Evolutionary conservation across 2,888 invertebrate species (phyloP), one percentile per base, ranked within the genome.

Genomic region (Watsonalla binaria): DNA sequence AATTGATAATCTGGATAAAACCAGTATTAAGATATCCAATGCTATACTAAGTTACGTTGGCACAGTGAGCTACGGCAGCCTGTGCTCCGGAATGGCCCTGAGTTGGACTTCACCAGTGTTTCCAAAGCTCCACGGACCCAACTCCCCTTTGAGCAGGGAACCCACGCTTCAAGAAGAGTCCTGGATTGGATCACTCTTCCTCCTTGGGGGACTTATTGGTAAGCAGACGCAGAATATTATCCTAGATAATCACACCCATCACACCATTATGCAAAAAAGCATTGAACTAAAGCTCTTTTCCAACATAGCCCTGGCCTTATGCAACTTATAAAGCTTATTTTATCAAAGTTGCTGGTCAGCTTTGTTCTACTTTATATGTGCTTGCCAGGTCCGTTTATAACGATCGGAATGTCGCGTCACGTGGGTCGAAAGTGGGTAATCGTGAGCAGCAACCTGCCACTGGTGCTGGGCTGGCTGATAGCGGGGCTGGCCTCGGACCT

Each of bases 101-200:
- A 95, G 95, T 0, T 96, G 95, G 94, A 94, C 95, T 5, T 94
- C 96, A 0, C 95, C 96, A 0, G 93, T 94, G 6, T 83, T 93
- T 13, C 93, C 94, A 0, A 92, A 92, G 65, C 83, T 95, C 15
- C 84, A 85, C 46, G 84, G 86, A 0, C 80, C 84, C 5, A 90
- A 89, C 70, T 91, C 92, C 2, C 92, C 92, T 0, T 72, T 93
- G 51, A 62, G 80, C 0, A 68, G 80, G 8, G 72, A 79, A 11
- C 91, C 94, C 0, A 90, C 89, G 0, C 66, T 83, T 0, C 92
- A 92, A 35, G 91, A 95, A 71, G 92, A 92, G 64, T 94, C 95
- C 6, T 96, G 95, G 95, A 92, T 96, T 55, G 94, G 94, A 0
- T 94, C 95, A 0, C 80, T 95, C 45, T 86, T 95, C 45, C 93